phyloP scores from a whole-genome alignment of 1,140 invertebrate genomes.

The Danaus plexippus region DNA sequence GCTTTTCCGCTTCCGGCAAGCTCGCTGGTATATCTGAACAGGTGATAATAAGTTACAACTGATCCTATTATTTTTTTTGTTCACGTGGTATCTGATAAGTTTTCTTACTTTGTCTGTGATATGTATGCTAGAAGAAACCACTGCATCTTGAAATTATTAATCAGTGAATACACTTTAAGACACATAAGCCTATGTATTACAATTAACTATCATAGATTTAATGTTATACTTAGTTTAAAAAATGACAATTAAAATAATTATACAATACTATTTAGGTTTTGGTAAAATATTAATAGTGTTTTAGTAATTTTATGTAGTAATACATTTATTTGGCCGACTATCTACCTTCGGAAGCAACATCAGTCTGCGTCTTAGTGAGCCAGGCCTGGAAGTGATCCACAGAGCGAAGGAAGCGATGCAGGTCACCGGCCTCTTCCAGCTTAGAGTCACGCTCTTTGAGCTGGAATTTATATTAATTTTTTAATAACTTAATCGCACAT shows the following conservation, averaged over 20 bases:
- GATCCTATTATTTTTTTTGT: no score
- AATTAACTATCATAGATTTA: not conserved
- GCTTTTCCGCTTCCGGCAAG: slow-evolving; percentile 95
- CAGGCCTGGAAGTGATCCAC: slow-evolving; percentile 99
- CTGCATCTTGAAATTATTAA: no score
- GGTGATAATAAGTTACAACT: not conserved
- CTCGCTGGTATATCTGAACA: slow-evolving; percentile 88
- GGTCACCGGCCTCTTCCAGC: slow-evolving; percentile 97
- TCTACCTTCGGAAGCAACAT: slow-evolving; percentile 93
- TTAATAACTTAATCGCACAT: no score
- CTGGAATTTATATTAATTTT: slow-evolving; percentile 48
- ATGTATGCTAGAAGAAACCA: no score
- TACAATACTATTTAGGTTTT: no score
- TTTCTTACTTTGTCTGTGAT: no score
- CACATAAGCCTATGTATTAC: no score
- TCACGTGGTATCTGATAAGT: no score
- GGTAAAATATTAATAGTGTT: no score
- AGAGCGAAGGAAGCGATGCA: slow-evolving; percentile 98
- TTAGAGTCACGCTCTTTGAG: slow-evolving; percentile 98
- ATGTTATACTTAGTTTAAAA: not conserved
- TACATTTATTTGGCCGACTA: not conserved
- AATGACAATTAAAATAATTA: not conserved
- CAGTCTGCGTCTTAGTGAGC: slow-evolving; percentile 97
- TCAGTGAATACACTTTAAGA: no score
- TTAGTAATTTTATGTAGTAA: not conserved